Evolutionary conservation across 2,113 vertebrate genomes (phyloP), one percentile per base, ranked within the genome.

Genomic region (Helogale parvula): DNA sequence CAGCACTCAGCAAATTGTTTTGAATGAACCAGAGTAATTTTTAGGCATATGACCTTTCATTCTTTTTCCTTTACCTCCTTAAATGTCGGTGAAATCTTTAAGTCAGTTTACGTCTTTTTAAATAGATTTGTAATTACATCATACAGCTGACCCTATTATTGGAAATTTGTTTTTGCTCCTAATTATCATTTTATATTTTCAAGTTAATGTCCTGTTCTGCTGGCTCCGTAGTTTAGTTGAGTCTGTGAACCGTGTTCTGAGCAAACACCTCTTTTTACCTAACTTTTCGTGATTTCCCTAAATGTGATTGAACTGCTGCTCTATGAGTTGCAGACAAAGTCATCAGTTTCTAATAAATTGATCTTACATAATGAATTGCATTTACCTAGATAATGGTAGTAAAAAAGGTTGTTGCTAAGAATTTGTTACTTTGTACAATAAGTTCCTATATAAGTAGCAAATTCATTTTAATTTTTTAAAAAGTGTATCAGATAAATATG

Each of bases 81-180:
- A 74, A 92, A 47, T 69, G 16, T 66, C 71, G 21, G 47, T 81
- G 60, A 63, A 41, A 54, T 71, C 77, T 54, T 91, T 68, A 81
- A 45, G 57, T 93, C 60, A 92, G 68, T 97, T 86, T 76, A 95
- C 88, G 47, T 33, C 41, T 76, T 83, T 91, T 83, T 63, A 35
- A 94, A 29, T 93, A 68, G 63, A 21, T 87, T 81, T 90, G 23
- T 94, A 84, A 90, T 80, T 96, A 29, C 4, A 74, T 57, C 12
- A 76, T 92, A 35, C 7, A 57, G 25, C 38, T 84, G n/a, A 71
- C n/a, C 12, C 57, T 83, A 21, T 89, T 80, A 54, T 47, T 77
- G 41, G 35, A 92, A 77, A 57, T 45, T 65, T 84, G 29, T 35
- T 89, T 93, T 94, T 74, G 54, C 54, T 93, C 77, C 0, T 93